Percentiles rank a stretch among this genome's conserved stretches.
Conservation (phyloP, 1,140 invertebrate species). For the Melitaea cinxia region DNA sequence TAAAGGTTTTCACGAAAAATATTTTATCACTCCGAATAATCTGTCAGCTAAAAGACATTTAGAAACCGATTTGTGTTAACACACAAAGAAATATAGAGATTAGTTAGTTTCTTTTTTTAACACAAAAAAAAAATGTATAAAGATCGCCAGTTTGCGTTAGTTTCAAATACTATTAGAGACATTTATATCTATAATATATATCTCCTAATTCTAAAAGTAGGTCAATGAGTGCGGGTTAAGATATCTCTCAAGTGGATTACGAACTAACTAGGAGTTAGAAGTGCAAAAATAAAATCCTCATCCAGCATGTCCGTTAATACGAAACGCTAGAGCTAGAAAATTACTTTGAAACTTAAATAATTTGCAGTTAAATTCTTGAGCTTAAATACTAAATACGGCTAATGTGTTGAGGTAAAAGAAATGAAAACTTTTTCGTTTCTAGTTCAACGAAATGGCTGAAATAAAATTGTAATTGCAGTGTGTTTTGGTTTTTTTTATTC, state of each 20-base stretch:
- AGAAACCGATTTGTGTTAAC: no score
- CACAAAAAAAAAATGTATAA: no score
- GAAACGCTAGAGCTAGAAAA: neutral
- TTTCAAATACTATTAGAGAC: no score
- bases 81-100: no score
- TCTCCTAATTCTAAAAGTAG: conserved; percentile 14
- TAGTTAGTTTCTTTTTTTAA: no score
- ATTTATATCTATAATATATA: no score
- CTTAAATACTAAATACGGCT: neutral
- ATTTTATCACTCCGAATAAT: no score
- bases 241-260: conserved; percentile 8
- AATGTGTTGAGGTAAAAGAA: neutral
- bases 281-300: neutral
- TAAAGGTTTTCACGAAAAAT: no score
- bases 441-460: neutral
- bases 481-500: no score
- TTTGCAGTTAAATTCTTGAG: neutral
- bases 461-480: no score
- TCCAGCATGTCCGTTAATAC: conserved; percentile 7
- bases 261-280: conserved; percentile 2
- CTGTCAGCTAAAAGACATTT: no score
- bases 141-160: no score
- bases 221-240: conserved; percentile 11
- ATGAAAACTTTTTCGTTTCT: neutral
- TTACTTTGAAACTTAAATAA: conserved; percentile 16